These are phyloP conservation scores for Xestia sexstrigata DNA, from an alignment of 2,888 invertebrate species.

Conservation along the genomic window DNA sequence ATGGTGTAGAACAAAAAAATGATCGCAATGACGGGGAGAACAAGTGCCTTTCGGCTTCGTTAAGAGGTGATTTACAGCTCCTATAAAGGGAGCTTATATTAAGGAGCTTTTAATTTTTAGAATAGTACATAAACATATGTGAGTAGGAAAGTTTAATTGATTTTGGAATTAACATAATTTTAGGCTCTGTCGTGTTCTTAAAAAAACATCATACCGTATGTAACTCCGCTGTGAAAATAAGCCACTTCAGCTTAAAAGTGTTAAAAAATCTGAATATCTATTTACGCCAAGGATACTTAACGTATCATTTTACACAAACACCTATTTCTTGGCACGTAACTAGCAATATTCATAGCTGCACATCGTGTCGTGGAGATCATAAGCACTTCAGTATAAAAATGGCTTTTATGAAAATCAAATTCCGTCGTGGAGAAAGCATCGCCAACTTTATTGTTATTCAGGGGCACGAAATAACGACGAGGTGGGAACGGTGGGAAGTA, in stretches of 20 bases:
- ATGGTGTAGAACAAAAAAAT: too few relatives aligned
- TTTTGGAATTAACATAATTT: background rate
- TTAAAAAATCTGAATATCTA: background rate
- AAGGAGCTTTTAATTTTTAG: background rate
- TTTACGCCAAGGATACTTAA: background rate
- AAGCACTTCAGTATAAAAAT: conserved; percentile 60
- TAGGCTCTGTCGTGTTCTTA: background rate
- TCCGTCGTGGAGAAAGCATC: conserved; percentile 59
- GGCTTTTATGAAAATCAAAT: conserved; percentile 71
- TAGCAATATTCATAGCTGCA: conserved; percentile 35
- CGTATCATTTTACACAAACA: conserved; percentile 8
- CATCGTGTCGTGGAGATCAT: conserved; percentile 32
- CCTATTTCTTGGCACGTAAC: conserved; percentile 17
- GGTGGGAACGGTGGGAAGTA: background rate
- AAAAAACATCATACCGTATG: background rate
- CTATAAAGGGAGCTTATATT: background rate
- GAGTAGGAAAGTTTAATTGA: too few relatives aligned
- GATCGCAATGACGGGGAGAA: too few relatives aligned
- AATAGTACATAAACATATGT: background rate
- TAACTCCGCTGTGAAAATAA: background rate
- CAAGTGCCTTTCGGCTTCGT: too few relatives aligned
- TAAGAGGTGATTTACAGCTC: too few relatives aligned
- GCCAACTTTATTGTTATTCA: conserved; percentile 47
- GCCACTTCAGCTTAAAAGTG: background rate
- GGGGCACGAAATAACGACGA: conserved; percentile 25